These are phyloP conservation scores for Sphaerodactylus townsendi DNA, from an alignment of 2,113 vertebrate genomes.

Conservation along the genomic window DNA sequence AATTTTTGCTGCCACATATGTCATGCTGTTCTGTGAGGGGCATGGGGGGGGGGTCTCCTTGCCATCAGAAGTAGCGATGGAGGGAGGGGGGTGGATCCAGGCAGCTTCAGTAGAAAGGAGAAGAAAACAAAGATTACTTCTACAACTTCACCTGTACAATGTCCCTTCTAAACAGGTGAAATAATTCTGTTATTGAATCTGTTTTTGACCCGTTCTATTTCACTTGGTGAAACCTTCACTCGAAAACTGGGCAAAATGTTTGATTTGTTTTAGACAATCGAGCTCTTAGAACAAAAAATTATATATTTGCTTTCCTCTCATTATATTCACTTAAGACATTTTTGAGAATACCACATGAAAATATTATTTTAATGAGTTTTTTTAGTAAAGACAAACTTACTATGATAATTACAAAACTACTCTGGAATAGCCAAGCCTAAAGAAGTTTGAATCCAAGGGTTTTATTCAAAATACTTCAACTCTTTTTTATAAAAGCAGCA, in stretches of 20 bases:
- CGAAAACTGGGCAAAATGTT: background rate
- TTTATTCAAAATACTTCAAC: background rate
- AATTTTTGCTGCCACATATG: no score
- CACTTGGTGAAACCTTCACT: background rate
- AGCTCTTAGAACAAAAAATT: background rate
- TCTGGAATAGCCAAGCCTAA: slow-evolving; percentile 24
- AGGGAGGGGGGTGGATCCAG: no score
- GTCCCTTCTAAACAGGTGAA: background rate
- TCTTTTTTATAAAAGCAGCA: background rate
- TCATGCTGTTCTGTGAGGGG: no score
- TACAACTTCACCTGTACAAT: background rate
- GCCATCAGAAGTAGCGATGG: no score
- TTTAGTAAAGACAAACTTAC: background rate
- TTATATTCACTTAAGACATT: background rate
- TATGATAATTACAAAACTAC: slow-evolving; percentile 33
- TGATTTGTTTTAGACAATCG: background rate
- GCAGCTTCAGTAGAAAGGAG: no score
- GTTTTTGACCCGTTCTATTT: background rate
- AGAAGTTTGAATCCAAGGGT: background rate
- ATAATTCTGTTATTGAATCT: background rate
- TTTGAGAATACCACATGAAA: background rate
- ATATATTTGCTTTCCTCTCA: background rate
- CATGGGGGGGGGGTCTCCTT: no score
- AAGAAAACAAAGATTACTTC: no score
- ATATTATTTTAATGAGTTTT: background rate